Evolutionary conservation across 2,113 vertebrate species (phyloP), one percentile per base, ranked within the genome.

Genomic region (Amazona vittata): DNA sequence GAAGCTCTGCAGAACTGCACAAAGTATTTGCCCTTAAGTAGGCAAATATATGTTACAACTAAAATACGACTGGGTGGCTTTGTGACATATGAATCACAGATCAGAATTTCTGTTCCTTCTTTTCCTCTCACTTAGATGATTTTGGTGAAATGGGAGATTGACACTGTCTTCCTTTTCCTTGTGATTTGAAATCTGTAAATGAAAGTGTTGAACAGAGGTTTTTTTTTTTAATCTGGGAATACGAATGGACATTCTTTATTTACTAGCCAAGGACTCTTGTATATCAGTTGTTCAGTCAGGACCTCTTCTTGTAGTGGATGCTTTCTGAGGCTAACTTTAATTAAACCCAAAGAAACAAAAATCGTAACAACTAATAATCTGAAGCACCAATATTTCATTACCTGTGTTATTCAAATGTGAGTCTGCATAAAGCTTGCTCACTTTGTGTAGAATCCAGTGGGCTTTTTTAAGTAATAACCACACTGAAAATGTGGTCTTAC

Each of bases 321-420:
- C 44, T 94, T 96, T 97, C 74, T 0, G 5, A 91, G 62, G 75
- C n/a, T 82, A 84, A 92, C 89, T 95, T 96, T 95, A 95, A 92
- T 91, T 93, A 95, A 91, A 84, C 24, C 8, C 73, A 95, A 93
- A 88, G 59, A 96, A 96, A 88, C 64, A 94, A 96, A 95, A 92
- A 73, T 82, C 29, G 20, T 89, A 95, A 92, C 93, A 53, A 78
- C 35, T 93, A 92, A 95, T 93, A 88, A 86, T 89, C 73, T 93
- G 83, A 63, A 86, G 86, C 35, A 81, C 50, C 47, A 57, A 26
- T 86, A 69, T 93, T 94, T 91, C 62, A 79, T 93, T 92, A 84
- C 69, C 65, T 92, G 29, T 89, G 52, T 82, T 81, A 86, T 68
- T 92, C 37, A 81, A 49, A 69, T 50, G 13, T 78, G 62, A 43